These are phyloP conservation scores for Apotomis capreana DNA, from an alignment of 2,888 invertebrate species.

Conservation along the genomic window DNA sequence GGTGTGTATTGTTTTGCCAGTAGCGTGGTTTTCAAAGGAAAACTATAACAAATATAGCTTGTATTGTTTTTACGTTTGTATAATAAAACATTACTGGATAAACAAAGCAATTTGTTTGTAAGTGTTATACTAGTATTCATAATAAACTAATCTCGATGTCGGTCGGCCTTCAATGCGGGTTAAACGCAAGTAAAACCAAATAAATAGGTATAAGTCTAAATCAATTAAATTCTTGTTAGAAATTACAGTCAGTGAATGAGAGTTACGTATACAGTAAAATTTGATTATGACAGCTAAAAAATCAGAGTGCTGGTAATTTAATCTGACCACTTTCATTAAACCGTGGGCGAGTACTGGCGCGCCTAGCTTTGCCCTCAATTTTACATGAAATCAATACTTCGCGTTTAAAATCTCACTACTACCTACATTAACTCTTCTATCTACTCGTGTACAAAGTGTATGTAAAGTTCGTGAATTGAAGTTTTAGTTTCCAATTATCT, in stretches of 20 bases:
- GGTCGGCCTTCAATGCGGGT: no score
- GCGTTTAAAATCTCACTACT: conserved; percentile 40
- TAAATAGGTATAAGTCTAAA: no score
- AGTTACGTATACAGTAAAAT: conserved; percentile 14
- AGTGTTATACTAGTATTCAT: not conserved
- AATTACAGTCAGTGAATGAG: not conserved
- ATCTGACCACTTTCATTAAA: conserved; percentile 40
- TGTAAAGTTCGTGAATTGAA: conserved; percentile 9
- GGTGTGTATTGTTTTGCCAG: not conserved
- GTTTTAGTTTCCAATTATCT: conserved; percentile 33
- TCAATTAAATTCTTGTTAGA: not conserved
- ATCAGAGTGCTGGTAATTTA: conserved; percentile 36
- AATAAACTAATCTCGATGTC: no score
- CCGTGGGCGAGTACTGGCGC: conserved; percentile 45
- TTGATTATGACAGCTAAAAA: conserved; percentile 33
- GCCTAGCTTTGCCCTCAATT: conserved; percentile 54
- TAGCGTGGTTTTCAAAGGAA: not conserved
- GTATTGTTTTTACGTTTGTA: conserved; percentile 21
- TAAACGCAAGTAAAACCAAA: no score
- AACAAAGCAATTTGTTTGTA: no score
- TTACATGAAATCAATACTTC: conserved; percentile 42
- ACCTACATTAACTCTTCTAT: conserved; percentile 2
- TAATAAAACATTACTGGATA: not conserved
- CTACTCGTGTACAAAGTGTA: not conserved
- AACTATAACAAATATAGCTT: not conserved